Evolutionary conservation across 1,140 invertebrate genomes (phyloP).

Genomic region (Macrobrachium nipponense): DNA sequence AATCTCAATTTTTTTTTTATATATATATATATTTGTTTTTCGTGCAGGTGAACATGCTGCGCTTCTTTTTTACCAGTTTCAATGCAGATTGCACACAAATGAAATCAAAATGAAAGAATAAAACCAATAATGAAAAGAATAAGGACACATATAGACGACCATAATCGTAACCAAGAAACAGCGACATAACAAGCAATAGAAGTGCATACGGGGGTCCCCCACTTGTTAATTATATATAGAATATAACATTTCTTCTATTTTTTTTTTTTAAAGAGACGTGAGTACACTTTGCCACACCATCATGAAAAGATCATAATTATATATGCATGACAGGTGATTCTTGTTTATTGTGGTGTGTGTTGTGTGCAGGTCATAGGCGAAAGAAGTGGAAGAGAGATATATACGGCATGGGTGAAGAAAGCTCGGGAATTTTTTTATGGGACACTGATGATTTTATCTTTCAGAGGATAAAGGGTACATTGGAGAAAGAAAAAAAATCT

Average conservation of each 20-base stretch:
- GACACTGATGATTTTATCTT: background rate
- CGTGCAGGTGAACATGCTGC: slow-evolving; percentile 57
- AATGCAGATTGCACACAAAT: slow-evolving; percentile 60
- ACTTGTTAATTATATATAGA: slow-evolving; percentile 44
- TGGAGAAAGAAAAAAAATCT: too few relatives aligned
- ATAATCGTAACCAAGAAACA: slow-evolving; percentile 55
- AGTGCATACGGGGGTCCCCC: slow-evolving; percentile 45
- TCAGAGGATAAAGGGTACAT: too few relatives aligned
- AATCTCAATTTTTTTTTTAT: background rate
- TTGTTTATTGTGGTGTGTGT: slow-evolving; percentile 34
- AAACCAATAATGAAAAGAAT: slow-evolving; percentile 10
- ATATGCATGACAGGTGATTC: slow-evolving; percentile 52
- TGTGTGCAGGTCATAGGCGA: slow-evolving; percentile 27
- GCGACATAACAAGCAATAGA: slow-evolving; percentile 52
- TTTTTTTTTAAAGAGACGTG: slow-evolving; percentile 18
- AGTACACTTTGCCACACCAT: slow-evolving; percentile 55
- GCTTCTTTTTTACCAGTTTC: slow-evolving; percentile 44
- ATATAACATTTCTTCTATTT: background rate
- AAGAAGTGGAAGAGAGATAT: background rate
- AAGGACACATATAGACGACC: slow-evolving; percentile 57
- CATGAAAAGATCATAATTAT: slow-evolving; percentile 42
- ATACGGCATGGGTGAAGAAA: background rate
- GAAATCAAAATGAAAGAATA: slow-evolving; percentile 44
- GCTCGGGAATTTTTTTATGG: background rate
- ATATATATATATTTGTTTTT: too few relatives aligned